Evolutionary conservation across 2,797 vertebrate species (phyloP).

Genomic region (Hemibagrus guttatus): DNA sequence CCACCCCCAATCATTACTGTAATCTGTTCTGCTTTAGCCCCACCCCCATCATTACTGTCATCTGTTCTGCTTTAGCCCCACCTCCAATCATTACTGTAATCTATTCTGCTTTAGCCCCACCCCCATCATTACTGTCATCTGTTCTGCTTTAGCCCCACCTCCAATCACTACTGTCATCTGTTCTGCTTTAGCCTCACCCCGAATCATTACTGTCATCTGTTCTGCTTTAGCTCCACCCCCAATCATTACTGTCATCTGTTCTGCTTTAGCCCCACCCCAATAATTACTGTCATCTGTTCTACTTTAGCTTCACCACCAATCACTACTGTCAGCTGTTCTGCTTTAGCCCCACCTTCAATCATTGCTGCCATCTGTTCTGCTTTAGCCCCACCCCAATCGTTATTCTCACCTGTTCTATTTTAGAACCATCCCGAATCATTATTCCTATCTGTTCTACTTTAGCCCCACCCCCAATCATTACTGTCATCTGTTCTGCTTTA

Average conservation of each 20-base stretch:
- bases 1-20: background rate
- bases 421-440: background rate
- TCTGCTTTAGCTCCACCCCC: background rate
- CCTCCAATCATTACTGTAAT: background rate
- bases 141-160: background rate
- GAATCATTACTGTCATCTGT: background rate
- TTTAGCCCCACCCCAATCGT: background rate
- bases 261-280: background rate
- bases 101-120: background rate
- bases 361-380: too few relatives aligned
- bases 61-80: background rate
- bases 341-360: background rate
- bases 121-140: background rate
- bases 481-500: background rate
- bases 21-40: background rate
- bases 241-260: background rate
- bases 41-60: background rate
- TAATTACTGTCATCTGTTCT: background rate
- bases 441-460: background rate
- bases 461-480: background rate
- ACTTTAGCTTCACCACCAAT: background rate
- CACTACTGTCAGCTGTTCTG: background rate
- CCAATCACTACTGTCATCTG: background rate
- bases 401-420: fast-evolving
- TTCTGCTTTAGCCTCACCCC: background rate